Evolutionary conservation across 2,113 vertebrate genomes (phyloP).

Genomic region (Alligator sinensis): DNA sequence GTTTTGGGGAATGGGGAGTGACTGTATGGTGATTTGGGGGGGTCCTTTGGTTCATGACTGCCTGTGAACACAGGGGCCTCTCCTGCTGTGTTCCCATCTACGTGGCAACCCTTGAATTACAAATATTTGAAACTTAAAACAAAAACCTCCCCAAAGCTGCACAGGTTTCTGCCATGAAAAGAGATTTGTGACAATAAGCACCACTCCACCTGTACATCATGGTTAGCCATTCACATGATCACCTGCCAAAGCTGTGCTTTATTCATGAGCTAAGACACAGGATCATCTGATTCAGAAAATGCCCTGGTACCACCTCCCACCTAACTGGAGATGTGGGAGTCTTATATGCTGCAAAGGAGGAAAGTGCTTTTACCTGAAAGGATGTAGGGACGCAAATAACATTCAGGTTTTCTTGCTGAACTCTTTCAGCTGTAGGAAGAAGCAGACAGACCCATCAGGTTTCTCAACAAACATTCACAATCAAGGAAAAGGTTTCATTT

Average conservation of each 20-base stretch:
- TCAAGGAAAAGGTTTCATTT: neutral
- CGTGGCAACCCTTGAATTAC: neutral
- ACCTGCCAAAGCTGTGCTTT: neutral
- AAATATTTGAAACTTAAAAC: neutral
- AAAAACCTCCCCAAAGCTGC: neutral
- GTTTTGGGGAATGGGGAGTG: no score
- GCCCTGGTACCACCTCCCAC: neutral
- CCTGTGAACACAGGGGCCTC: no score
- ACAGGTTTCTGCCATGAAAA: neutral
- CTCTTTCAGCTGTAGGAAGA: slow-evolving; percentile 86
- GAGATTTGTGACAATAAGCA: neutral
- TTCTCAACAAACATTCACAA: neutral
- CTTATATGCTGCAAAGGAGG: neutral
- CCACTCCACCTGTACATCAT: neutral
- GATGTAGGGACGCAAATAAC: slow-evolving; percentile 94
- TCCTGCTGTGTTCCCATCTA: neutral
- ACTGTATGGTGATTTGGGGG: no score
- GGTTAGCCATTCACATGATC: neutral
- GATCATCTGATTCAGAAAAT: fast-evolving
- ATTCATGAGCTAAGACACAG: neutral
- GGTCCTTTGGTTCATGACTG: no score
- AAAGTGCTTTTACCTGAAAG: slow-evolving; percentile 86
- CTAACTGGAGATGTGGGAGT: no score
- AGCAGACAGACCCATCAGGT: neutral
- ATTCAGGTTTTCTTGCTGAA: slow-evolving; percentile 92